Evolutionary conservation across 2,888 invertebrate genomes (phyloP).

Genomic region (Ochropleura leucogaster): DNA sequence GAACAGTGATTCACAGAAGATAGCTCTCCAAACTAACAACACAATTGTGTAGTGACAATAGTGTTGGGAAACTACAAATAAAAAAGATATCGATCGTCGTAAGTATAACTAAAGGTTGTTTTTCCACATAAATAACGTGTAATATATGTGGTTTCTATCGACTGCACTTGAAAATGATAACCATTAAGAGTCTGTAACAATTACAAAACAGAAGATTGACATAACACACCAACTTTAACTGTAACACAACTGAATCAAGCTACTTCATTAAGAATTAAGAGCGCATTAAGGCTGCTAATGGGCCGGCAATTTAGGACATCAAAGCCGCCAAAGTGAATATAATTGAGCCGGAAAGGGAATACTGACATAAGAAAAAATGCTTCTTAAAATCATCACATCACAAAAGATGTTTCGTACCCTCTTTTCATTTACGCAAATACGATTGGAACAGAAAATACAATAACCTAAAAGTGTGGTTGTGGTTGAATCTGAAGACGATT

Average conservation of each 20-base stretch:
- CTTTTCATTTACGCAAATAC: background rate
- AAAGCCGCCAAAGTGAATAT: conserved; percentile 34
- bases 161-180: background rate
- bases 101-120: background rate
- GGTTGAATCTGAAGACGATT: background rate
- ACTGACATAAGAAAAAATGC: background rate
- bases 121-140: background rate
- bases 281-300: conserved; percentile 46
- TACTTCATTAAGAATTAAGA: conserved; percentile 50
- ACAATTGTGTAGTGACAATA: background rate
- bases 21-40: no score
- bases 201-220: conserved; percentile 19
- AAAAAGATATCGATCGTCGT: background rate
- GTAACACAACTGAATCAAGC: conserved; percentile 22
- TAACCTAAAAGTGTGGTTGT: background rate
- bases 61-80: background rate
- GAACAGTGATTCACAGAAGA: no score
- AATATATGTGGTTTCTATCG: background rate
- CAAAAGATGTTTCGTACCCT: background rate
- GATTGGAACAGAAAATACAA: background rate
- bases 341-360: conserved; percentile 25
- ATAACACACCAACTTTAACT: conserved; percentile 13
- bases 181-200: background rate
- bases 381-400: background rate
- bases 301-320: conserved; percentile 30